Evolutionary conservation across 1,140 invertebrate species (phyloP), one percentile per base, ranked within the genome.

Genomic region (Drosophila bipectinata): DNA sequence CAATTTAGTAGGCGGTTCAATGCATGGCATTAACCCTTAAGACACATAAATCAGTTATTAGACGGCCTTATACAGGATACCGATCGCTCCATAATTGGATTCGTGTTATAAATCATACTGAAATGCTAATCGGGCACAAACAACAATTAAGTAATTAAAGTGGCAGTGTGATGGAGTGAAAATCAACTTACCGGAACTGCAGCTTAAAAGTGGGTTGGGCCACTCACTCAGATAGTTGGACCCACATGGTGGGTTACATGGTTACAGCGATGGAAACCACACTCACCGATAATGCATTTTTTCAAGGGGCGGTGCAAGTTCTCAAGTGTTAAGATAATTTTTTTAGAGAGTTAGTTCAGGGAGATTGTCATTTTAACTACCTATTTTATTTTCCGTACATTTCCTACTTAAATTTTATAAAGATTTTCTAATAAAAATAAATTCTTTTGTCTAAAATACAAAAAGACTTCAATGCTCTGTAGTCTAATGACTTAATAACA

Each of bases 141-240:
- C 49, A 76, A 82, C 82, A 88, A 88, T 87, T 87, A 82, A 88
- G 83, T 72, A 82, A 87, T 87, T 87, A 79, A 77, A 72, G 55
- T 60, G 48, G 39, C 60, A 49, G 58, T 71, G 34, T 66, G 73
- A 81, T 59, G 82, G 56, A 79, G 80, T 84, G 80, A 72, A 85
- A 87, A 85, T 69, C 58, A 79, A 56, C 48, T 87, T 87, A 68
- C 82, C 82, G 82, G 82, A 87, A 87, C 82, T 87, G 82, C 83
- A 79, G 68, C 60, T 87, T 26, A 88, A 79, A 87, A 87, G 66
- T 87, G 83, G 82, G 82, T 88, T 88, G 82, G 82, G 75, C 76
- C 39, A 39, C 48, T 21, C 49, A 48, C 48, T 57, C 41, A 47
- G 59, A 48, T 47, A 60, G 18, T 59, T 39, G 44, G 24, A 48